Conservation (phyloP, 1,140 invertebrate species). For the Drosophila triauraria region DNA sequence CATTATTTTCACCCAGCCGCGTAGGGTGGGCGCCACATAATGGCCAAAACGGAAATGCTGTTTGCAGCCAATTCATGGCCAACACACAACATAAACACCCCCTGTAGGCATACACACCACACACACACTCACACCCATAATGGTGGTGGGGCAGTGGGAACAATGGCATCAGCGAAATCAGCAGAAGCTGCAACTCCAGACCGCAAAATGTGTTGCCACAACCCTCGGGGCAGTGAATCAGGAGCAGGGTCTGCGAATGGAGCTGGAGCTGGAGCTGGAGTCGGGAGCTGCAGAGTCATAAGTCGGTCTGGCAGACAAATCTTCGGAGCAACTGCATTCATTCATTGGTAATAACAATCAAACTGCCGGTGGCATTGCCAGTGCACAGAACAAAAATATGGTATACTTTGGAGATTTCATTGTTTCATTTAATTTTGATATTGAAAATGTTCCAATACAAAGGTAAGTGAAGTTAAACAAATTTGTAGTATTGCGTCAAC, state of each 20-base stretch:
- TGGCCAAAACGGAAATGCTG: conserved; percentile 69
- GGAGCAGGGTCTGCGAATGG: conserved; percentile 24
- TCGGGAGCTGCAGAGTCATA: conserved; percentile 36
- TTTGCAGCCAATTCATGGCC: conserved; percentile 75
- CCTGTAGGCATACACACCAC: conserved; percentile 62
- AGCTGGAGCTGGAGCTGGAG: conserved; percentile 20
- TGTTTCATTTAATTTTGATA: no score
- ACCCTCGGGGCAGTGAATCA: conserved; percentile 61
- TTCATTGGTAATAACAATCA: conserved; percentile 81
- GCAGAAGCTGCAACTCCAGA: conserved; percentile 65
- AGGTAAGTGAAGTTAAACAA: no score
- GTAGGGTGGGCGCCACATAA: conserved; percentile 43
- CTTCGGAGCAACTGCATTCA: conserved; percentile 73
- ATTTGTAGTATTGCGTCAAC: no score
- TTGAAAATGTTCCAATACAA: no score
- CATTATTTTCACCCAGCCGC: conserved; percentile 13
- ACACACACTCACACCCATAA: conserved; percentile 38
- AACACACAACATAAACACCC: conserved; percentile 70
- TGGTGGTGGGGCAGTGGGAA: conserved; percentile 25
- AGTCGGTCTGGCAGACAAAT: conserved; percentile 67
- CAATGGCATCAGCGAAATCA: conserved; percentile 62
- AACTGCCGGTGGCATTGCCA: conserved; percentile 69
- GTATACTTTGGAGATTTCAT: no score
- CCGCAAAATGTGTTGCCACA: conserved; percentile 78
- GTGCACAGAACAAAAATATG: neutral